phyloP scores from a whole-genome alignment of 2,888 invertebrate genomes.

The Thalpophila matura region DNA sequence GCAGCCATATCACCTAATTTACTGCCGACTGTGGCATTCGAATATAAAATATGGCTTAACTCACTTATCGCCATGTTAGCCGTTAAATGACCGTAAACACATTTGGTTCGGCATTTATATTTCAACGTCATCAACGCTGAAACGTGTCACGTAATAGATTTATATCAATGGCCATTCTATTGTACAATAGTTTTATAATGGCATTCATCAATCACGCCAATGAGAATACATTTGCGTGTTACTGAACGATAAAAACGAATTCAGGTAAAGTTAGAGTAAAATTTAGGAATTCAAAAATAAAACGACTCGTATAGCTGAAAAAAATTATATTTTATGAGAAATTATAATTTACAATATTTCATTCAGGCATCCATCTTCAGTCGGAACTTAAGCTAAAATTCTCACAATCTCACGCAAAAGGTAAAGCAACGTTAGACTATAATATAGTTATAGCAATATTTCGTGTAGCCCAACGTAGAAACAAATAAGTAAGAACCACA shows the following conservation, averaged over 20 bases:
- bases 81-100: constrained; percentile 43
- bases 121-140: constrained; percentile 27
- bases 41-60: constrained; percentile 24
- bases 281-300: constrained; percentile 68
- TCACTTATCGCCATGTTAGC: constrained; percentile 38
- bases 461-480: constrained; percentile 87
- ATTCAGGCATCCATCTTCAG: constrained; percentile 91
- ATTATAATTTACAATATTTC: constrained; percentile 92
- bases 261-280: constrained; percentile 12
- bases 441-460: constrained; percentile 90
- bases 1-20: constrained; percentile 74
- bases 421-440: constrained; percentile 92
- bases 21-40: constrained; percentile 27
- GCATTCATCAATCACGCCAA: constrained; percentile 27
- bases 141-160: constrained; percentile 44
- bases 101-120: constrained; percentile 14
- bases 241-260: neutral
- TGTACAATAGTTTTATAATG: constrained; percentile 35
- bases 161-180: constrained; percentile 53
- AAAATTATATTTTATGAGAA: constrained; percentile 92
- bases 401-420: constrained; percentile 91
- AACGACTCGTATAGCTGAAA: constrained; percentile 89
- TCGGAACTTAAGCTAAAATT: constrained; percentile 91
- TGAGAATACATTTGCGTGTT: constrained; percentile 11
- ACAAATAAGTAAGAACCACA: constrained; percentile 82